Evolutionary conservation across 2,797 vertebrate genomes (phyloP), one percentile per base, ranked within the genome.

Genomic region (Mormyrops boulengeri): DNA sequence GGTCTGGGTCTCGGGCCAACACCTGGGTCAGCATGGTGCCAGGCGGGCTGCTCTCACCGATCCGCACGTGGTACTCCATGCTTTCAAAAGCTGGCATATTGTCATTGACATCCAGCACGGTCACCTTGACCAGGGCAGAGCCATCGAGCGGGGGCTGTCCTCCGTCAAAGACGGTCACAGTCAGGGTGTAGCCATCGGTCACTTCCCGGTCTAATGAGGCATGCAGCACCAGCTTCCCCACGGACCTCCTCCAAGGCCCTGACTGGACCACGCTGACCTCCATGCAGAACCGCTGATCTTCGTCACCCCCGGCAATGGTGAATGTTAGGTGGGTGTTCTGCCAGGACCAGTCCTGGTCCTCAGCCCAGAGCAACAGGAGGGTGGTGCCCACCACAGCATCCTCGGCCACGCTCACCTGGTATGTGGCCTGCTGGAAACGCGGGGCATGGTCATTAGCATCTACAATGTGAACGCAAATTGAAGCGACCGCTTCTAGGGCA

Each of bases 101-200:
- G 92, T 99, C 98, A 89, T 99, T 98, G 92, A 94, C 94, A 93
- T 99, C 98, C 3, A 97, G 93, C 62, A 99, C 96, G 6, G 93
- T 96, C 91, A 99, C 94, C 4, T 93, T 93, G 0, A 99, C 89
- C 0, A 94, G 90, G 0, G 95, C 93, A 34, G 96, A 97, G 90
- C 97, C 96, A 91, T 96, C 98, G 85, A 97, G 89, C 0, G 97
- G 93, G 41, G 97, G 96, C 0, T 1, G 93, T 91, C 97, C 97
- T 9, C 1, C 93, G 90, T 98, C 97, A 26, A 95, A 96, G 5
- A 97, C 98, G 2, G 94, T 95, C 62, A 99, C 93, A 12, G 96
- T 94, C 84, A 99, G 93, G 0, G 86, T 85, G 57, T 98, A 96
- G 87, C 88, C 95, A 55, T 96, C 49, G 0, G 92, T 92, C 4